These are phyloP conservation scores for Desoria tigrina DNA, from an alignment of 2,888 invertebrate genomes.

Conservation along the genomic window DNA sequence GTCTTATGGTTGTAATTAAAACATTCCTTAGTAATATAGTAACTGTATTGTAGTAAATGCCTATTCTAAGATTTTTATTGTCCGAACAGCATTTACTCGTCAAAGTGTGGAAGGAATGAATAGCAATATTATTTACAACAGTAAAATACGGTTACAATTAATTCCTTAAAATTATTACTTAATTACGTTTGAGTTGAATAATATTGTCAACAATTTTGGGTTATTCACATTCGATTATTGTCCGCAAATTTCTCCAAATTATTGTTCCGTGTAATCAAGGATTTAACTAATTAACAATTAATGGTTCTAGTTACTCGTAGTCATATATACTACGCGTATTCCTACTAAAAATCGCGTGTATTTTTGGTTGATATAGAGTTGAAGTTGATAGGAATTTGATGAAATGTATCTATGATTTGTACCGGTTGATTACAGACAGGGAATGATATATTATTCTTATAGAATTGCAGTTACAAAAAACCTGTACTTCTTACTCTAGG, in stretches of 20 bases:
- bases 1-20: too few species aligned
- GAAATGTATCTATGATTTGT: slow-evolving; percentile 12
- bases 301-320: too few species aligned
- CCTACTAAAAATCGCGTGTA: too few species aligned
- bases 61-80: slow-evolving; percentile 13
- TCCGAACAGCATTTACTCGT: slow-evolving; percentile 15
- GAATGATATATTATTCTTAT: too few species aligned
- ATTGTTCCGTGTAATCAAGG: background rate
- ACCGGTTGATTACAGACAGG: background rate
- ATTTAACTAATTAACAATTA: too few species aligned
- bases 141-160: background rate
- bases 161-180: background rate
- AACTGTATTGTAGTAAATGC: too few species aligned
- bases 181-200: background rate
- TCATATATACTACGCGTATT: too few species aligned
- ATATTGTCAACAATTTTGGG: slow-evolving; percentile 1
- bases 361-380: too few species aligned
- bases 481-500: too few species aligned
- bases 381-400: background rate
- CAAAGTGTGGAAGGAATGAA: slow-evolving; percentile 6
- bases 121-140: background rate
- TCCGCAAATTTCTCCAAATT: background rate
- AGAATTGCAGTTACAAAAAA: too few species aligned
- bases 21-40: too few species aligned
- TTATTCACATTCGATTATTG: too few species aligned